Evolutionary conservation across 2,113 vertebrate species (phyloP), one percentile per base, ranked within the genome.

Genomic region (Ciconia stormi): DNA sequence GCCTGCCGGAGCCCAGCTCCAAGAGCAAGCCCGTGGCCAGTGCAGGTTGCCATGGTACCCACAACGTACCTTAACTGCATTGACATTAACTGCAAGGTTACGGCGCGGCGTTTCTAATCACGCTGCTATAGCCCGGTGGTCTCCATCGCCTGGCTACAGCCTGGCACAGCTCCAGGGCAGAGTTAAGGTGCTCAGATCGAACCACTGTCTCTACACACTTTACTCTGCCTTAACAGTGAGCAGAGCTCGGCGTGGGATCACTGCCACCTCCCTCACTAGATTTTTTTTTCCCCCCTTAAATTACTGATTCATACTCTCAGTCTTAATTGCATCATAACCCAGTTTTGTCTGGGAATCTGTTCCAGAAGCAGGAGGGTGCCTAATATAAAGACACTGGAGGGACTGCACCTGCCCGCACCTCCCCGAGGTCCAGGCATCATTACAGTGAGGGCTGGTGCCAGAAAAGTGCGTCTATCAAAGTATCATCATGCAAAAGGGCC

Each of bases 21-120:
- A 4, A 18, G 17, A 93, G 47, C 30, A 9, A 69, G 50, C 56
- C 16, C 0, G 52, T 91, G 88, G 50, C 88, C 77, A 29, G 59
- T 5, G 34, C 71, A 82, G 52, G 93, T 91, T 91, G 78, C 89
- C 42, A 78, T 91, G 93, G 88, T 11, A 83, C 71, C 88, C 93
- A 3, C 17, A 4, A 10, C 0, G 11, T 29, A 29, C 81, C 62
- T 90, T 29, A 17, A 50, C 87, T 63, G 55, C 61, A 32, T 25
- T 16, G 76, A 46, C 76, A 69, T 63, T 2, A 77, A 27, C 76
- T 22, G 2, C 38, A n/a, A 55, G 71, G 44, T 52, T 30, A 50
- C 10, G 7, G 9, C 49, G 3, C 3, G 1, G 58, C 32, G 53
- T 46, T 73, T 27, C 72, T 17, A 5, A 19, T 16, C 85, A 4